Base-by-base conservation (phyloP, 1,140 invertebrate genomes). In the Chrysopa pallens region DNA sequence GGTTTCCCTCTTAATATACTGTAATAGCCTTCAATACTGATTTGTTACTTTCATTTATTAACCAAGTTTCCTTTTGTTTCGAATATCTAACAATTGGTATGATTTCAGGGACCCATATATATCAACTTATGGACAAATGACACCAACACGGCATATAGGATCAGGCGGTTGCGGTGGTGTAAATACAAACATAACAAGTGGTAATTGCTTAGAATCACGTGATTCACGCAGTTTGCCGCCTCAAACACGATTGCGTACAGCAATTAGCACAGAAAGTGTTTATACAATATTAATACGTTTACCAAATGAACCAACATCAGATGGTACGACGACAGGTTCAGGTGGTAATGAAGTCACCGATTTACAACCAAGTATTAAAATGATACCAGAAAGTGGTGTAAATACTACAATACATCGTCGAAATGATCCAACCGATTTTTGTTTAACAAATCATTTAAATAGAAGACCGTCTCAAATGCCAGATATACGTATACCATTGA, bases 211-310 rank as follows among this genome's bases (percentile, higher is more conserved):
- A 23, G 23, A 38, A 35, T 44, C 47, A 45, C 52, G 62, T 50
- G 56, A 67, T 48, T 51, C 59, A 23, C 44, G 60, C 43, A 58
- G 60, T 51, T 44, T 65, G 44, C 56, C 62, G 60, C 48, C 58
- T 17, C 48, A 52, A 6, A 64, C 57, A 42, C 61, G 62, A 13
- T 50, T 68, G n/a, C 66, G 69, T 27, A 66, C 69, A 7, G 80
- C 77, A 4, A 67, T 73, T 8, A 80, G 77, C 23, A 76, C 70
- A 42, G 78, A 82, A 47, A 80, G 76, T 33, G 79, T 94, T 6
- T 94, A 93, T 67, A 94, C 90, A 40, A 94, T 94, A 54, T 61
- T 95, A 43, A 95, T 94, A 48, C 71, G 79, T 50, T 64, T 95
- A 47, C 88, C 88, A 5, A 54, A 54, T 11, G 59, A 62, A 36